Base-by-base conservation (phyloP, 2,888 invertebrate species). In the Polydesmus complanatus region DNA sequence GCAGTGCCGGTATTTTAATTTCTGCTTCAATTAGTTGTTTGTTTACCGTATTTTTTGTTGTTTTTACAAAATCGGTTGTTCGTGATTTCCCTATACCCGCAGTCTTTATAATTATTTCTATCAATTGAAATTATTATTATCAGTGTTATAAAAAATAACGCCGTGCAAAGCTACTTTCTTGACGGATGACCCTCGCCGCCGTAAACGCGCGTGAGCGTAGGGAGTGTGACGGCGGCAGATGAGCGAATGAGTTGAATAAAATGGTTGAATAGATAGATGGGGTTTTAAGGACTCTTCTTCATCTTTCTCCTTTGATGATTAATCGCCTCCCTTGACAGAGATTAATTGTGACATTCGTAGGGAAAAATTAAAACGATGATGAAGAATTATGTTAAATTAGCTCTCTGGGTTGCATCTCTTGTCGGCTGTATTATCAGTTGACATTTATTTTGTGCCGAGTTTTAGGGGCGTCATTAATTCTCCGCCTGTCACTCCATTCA, bases 291-390 rank as follows among this genome's bases (percentile, higher is more conserved):
- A n/a, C 19, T 22, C 51, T n/a, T 51, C 22, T 11, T n/a, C 19
- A 5, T 51, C 22, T n/a, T 51, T 51, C 51, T 22, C 19, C 19
- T 49, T 27, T 8, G 23, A 52, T 60, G 60, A 60, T 60, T 60
- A 54, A 60, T 60, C 54, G 54, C 54, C 48, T 37, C 53, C 27
- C 37, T 54, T 60, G 60, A 60, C 60, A 47, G 22, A 60, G 60
- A 60, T 60, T 60, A 60, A 60, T 60, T 54, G 60, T 60, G 60
- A 54, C 60, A 60, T 37, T 60, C 60, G 54, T 54, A 54, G 25
- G 54, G 60, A 60, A 60, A 60, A 60, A 60, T 60, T 60, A 60
- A 60, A 60, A 60, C 60, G 60, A 60, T 60, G 60, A 60, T 60
- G 60, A 60, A 60, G 60, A 60, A 60, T 60, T 60, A 60, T 60